These are phyloP conservation scores for Akabosia matsudoensis DNA, from an alignment of 1,140 invertebrate genomes.

Conservation along the genomic window DNA sequence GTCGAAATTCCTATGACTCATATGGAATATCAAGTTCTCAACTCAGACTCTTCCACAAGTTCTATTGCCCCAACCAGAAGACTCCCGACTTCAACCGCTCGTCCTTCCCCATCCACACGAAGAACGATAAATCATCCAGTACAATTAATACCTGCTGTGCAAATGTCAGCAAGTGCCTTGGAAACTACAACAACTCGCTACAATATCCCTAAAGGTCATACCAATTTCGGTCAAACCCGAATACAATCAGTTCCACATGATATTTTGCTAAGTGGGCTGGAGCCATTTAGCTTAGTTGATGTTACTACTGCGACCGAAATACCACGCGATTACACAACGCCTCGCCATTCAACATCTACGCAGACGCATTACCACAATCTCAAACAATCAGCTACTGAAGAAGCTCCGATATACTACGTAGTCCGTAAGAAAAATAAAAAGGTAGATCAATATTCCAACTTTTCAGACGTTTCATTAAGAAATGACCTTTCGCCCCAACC, in stretches of 20 bases:
- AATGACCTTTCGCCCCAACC: neutral
- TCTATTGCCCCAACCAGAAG: neutral
- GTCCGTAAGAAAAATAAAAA: constrained; percentile 1
- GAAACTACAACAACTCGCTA: neutral
- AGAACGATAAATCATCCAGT: neutral
- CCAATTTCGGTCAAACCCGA: neutral
- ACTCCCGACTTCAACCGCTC: neutral
- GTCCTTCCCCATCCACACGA: neutral
- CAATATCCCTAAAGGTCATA: neutral
- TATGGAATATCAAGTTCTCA: neutral
- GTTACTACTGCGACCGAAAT: neutral
- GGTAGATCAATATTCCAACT: neutral
- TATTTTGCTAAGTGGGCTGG: neutral
- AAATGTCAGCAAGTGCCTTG: neutral
- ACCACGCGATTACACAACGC: neutral
- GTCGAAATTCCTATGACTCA: neutral
- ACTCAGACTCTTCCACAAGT: neutral
- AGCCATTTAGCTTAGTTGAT: neutral
- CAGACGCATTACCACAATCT: neutral
- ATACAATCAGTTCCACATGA: neutral
- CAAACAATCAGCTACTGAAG: neutral
- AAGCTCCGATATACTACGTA: neutral
- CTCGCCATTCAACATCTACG: neutral
- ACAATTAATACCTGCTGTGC: neutral
- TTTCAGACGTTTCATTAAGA: neutral